A percentile compares a stretch with the other conserved stretches of the same genome.
phyloP scores from a whole-genome alignment of 2,113 vertebrate genomes.

The Ammodytes dubius region DNA sequence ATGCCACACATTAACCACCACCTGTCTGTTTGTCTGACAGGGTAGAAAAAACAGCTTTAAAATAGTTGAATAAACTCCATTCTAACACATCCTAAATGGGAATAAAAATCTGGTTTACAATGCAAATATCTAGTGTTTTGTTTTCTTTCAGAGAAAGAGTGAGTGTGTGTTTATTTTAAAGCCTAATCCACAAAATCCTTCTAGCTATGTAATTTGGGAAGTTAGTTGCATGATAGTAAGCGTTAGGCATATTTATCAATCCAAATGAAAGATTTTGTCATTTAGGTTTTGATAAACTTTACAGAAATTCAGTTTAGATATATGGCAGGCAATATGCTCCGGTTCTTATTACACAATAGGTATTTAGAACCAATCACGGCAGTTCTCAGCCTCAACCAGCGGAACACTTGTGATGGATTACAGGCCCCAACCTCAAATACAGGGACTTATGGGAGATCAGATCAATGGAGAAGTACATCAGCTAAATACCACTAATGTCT shows the following conservation, averaged over 20 bases:
- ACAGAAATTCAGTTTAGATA: too few relatives aligned
- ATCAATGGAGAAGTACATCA: conserved; percentile 72
- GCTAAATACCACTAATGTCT: conserved; percentile 59
- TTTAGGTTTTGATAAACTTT: too few relatives aligned
- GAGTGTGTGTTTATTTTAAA: neutral
- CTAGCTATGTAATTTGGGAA: too few relatives aligned
- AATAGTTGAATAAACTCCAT: neutral
- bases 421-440: conserved; percentile 44
- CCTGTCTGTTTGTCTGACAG: neutral
- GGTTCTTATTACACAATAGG: too few relatives aligned
- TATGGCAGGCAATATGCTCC: too few relatives aligned
- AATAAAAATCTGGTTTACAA: neutral
- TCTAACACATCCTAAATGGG: neutral
- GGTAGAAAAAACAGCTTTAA: neutral
- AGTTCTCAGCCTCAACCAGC: too few relatives aligned
- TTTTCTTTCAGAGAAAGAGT: neutral
- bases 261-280: too few relatives aligned
- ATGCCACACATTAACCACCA: conserved; percentile 10
- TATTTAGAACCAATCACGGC: too few relatives aligned
- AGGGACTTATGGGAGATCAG: conserved; percentile 61
- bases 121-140: neutral
- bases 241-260: too few relatives aligned
- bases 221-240: too few relatives aligned
- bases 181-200: too few relatives aligned
- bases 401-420: conserved; percentile 60